Evolutionary conservation across 2,888 invertebrate species (phyloP).

Genomic region (Polylopha cassiicola): DNA sequence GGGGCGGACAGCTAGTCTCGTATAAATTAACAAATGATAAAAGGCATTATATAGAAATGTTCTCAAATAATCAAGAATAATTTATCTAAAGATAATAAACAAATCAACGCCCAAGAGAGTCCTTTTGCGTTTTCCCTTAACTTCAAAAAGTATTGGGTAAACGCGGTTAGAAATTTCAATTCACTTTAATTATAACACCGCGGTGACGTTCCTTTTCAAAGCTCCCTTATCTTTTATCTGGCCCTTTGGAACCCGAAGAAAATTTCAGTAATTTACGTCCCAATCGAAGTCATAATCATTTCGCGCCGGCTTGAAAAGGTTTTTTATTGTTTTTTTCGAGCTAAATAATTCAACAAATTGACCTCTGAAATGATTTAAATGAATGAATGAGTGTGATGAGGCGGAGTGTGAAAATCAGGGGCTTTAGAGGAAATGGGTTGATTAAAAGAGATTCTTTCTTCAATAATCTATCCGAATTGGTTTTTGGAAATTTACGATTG

Average conservation of each 20-base stretch:
- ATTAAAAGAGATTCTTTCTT: constrained; percentile 27
- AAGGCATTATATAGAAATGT: no score
- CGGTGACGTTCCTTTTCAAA: constrained; percentile 13
- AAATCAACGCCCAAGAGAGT: not conserved
- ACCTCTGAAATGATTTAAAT: constrained; percentile 31
- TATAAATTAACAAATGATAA: no score
- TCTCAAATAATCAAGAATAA: no score
- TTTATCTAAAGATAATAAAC: no score
- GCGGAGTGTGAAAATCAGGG: constrained; percentile 11
- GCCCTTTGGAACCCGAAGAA: constrained; percentile 9
- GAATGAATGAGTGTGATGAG: constrained; percentile 25
- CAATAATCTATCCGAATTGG: no score
- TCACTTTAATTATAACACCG: constrained; percentile 8
- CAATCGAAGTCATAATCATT: constrained; percentile 20
- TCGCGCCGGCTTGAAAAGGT: constrained; percentile 26
- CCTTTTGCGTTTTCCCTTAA: constrained; percentile 2
- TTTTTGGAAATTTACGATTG: constrained; percentile 4
- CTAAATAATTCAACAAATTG: constrained; percentile 32
- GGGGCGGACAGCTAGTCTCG: no score
- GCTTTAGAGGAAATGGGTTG: constrained; percentile 20
- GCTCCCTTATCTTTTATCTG: constrained; percentile 12
- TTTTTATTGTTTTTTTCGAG: constrained; percentile 27
- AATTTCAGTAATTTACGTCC: constrained; percentile 18
- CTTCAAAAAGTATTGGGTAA: constrained; percentile 4
- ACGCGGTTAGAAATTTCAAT: constrained; percentile 10